Evolutionary conservation across 2,113 vertebrate species (phyloP), one percentile per base, ranked within the genome.

Genomic region (Pithys albifrons): DNA sequence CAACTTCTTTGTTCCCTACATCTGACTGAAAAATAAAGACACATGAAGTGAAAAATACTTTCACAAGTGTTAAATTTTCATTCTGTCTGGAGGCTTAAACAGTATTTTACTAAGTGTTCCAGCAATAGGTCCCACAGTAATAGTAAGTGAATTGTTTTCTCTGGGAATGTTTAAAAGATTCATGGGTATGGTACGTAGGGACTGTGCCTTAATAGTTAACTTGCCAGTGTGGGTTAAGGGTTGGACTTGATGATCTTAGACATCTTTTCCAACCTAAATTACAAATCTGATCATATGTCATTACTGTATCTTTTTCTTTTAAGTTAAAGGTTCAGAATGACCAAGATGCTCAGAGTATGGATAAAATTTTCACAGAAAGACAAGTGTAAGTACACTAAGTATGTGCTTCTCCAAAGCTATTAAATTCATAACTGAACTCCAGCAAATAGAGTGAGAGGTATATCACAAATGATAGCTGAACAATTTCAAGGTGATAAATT

Each of bases 311-410:
- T 52, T 48, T 75, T 45, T 80, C 66, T 94, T 95, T 80, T 65
- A 90, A 99, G 99, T 93, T 99, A 82, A 99, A 99, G 97, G 98
- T 98, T 57, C 98, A 99, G 94, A 99, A 99, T 95, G 98, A 99
- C 97, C 97, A 96, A 70, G 99, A 99, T 11, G 96, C 98, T 69
- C 98, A 99, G 76, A 98, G 97, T 62, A 98, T 99, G 75, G 99
- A 99, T 93, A 96, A 98, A 88, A 99, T 99, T 97, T 99, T 99
- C 97, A 99, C 98, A 20, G 98, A 99, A 95, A 98, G 99, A 97
- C 98, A 99, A 97, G 95, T 96, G 99, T 99, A 97, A 99, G 99
- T 99, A 95, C 18, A 71, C 78, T 33, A 70, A 85, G 3, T 74
- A 1, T 29, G 13, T 78, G 12, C 51, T 57, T 62, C 48, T 72